Base-by-base conservation (phyloP, 1,140 invertebrate species). In the Tetramorium simillimum region DNA sequence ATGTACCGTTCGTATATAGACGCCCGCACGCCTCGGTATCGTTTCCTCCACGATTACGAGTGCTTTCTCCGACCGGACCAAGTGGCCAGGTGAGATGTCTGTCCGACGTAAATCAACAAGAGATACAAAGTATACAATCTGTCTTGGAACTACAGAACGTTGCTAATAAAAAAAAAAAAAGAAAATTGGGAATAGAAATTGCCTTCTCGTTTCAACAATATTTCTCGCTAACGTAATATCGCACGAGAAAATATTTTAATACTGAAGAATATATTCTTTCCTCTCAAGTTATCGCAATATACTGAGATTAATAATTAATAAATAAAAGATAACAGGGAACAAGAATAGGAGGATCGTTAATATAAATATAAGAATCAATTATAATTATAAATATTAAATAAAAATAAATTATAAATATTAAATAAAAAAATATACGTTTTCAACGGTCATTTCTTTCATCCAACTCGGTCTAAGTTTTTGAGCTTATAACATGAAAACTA, bases 51-150 rank as follows among this genome's bases (percentile, higher is more conserved):
- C 49, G n/a, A 69, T 40, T 53, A 72, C 24, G 58, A 58, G 37
- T 67, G 76, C 67, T 88, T 80, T 76, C 69, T 58, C 73, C 60
- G 24, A 49, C 21, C 37, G 24, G 53, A 60, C 46, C 12, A 21
- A 56, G 37, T 81, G 46, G 62, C 80, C 49, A 24, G 43, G 24
- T 46, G 53, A 73, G 73, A 84, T 43, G 53, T 75, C 28, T 49
- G 49, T 2, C 43, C 18, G 10, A 37, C 18, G n/a, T 37, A 33
- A 75, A 73, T 73, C 53, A 21, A 62, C 40, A 9, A 43, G 24
- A 60, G n/a, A 73, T 14, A 46, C 33, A 21, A 9, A 43, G 24
- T 40, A 18, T 33, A 21, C 16, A 33, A 46, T 60, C 21, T 73
- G 16, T 62, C 28, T 49, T 16, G 28, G 12, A 9, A 37, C 16